phyloP scores from a whole-genome alignment of 2,888 invertebrate genomes.

The Strigamia maritima region DNA sequence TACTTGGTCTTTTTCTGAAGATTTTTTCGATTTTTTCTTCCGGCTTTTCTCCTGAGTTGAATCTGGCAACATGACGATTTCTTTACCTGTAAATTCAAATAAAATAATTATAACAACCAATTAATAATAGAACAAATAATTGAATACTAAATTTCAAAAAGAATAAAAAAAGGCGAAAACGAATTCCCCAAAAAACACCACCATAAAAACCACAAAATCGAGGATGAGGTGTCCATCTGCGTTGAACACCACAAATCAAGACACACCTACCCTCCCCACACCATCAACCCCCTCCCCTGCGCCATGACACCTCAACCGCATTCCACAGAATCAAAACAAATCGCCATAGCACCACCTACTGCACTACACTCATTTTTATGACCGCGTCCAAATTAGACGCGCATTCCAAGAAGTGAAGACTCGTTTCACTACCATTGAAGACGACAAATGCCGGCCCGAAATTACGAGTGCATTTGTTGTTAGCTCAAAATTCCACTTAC shows the following conservation, averaged over 20 bases:
- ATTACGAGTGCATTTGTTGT: neutral
- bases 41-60: conserved; percentile 7
- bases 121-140: neutral
- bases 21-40: neutral
- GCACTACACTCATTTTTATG: conserved; percentile 4
- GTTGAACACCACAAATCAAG: neutral
- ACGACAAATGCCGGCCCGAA: neutral
- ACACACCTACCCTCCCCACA: neutral
- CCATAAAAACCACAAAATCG: neutral
- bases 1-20: neutral
- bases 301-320: conserved; percentile 4
- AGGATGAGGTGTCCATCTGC: neutral
- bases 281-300: neutral
- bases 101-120: no score
- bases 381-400: conserved; percentile 4
- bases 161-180: neutral
- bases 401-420: conserved; percentile 4
- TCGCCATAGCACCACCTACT: conserved; percentile 4
- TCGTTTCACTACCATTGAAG: neutral
- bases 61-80: conserved; percentile 11
- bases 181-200: neutral
- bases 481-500: neutral
- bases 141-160: neutral
- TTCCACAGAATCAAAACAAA: conserved; percentile 4
- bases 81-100: neutral